Base-by-base conservation (phyloP, 2,797 vertebrate species). In the Enoplosus armatus region DNA sequence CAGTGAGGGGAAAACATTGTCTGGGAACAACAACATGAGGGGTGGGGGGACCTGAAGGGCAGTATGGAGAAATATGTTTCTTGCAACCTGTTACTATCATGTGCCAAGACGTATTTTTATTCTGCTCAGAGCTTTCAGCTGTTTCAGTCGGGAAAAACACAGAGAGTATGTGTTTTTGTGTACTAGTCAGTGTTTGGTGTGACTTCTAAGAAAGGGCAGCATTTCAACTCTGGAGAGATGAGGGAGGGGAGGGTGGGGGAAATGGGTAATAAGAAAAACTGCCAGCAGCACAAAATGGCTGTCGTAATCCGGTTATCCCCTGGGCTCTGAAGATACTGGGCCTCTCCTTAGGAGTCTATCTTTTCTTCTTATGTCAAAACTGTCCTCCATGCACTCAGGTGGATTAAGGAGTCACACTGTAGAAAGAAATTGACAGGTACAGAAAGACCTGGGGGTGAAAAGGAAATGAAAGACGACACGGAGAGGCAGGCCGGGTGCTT, bases 381-480 rank as follows among this genome's bases (percentile, higher is more conserved):
- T 94, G 92, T 94, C 93, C 87, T 94, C 93, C 87, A 82, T 94
- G 93, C 94, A 94, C 92, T 94, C 94, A 92, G 91, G 92, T 91
- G 94, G 94, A 94, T 94, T 95, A 93, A 86, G 75, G 90, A 90
- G 85, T 84, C 87, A 91, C 83, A 75, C 83, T 78, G 89, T 78
- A 92, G 85, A 94, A 91, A 93, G 85, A 90, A 90, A 89, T 80
- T 91, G 91, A 91, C 92, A 93, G 89, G 92, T 90, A 92, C 71
- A 90, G 76, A 90, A 91, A 91, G 83, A 91, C 89, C 91, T 47
- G 79, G 65, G 76, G 88, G 90, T 85, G 85, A 90, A 85, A 90
- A 86, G 79, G 77, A 89, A 92, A 91, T 90, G 84, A 88, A 90
- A 90, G 87, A 80, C 4, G 77, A 93, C 88, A 87, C 59, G 45